These are phyloP conservation scores for Anastatus disparis DNA, from an alignment of 1,140 invertebrate species.

Conservation along the genomic window DNA sequence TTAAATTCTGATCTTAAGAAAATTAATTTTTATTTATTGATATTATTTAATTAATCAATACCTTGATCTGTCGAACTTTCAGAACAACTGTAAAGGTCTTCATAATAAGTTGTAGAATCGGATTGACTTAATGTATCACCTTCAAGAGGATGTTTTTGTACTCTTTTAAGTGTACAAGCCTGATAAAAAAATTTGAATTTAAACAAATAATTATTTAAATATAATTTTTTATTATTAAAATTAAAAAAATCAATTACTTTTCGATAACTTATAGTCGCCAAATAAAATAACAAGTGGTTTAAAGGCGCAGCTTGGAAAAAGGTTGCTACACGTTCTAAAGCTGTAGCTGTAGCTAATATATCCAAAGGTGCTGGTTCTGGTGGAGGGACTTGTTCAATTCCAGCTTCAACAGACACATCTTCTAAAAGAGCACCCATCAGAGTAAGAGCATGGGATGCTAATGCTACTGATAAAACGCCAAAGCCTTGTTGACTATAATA, in stretches of 20 bases:
- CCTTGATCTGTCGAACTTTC: slow-evolving; percentile 89
- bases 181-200: slow-evolving; percentile 44
- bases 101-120: slow-evolving; percentile 92
- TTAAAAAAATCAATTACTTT: slow-evolving; percentile 69
- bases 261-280: slow-evolving; percentile 88
- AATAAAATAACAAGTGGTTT: slow-evolving; percentile 84
- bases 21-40: background rate
- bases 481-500: slow-evolving; percentile 78
- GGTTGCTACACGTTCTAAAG: slow-evolving; percentile 75
- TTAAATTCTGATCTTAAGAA: background rate
- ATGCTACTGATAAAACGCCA: slow-evolving; percentile 82
- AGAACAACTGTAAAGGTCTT: slow-evolving; percentile 90
- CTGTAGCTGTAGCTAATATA: slow-evolving; percentile 72
- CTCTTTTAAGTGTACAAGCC: slow-evolving; percentile 84
- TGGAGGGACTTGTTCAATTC: slow-evolving; percentile 51
- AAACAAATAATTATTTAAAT: too few species aligned
- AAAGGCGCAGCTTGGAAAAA: slow-evolving; percentile 75
- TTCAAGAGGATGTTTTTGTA: slow-evolving; percentile 81
- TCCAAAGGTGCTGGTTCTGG: slow-evolving; percentile 70
- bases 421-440: slow-evolving; percentile 70
- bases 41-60: slow-evolving; percentile 52
- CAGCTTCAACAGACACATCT: slow-evolving; percentile 70
- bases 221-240: slow-evolving; percentile 16
- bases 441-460: slow-evolving; percentile 79
- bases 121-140: slow-evolving; percentile 86